Base-by-base conservation (phyloP, 1,140 invertebrate species). In the Limonius californicus region DNA sequence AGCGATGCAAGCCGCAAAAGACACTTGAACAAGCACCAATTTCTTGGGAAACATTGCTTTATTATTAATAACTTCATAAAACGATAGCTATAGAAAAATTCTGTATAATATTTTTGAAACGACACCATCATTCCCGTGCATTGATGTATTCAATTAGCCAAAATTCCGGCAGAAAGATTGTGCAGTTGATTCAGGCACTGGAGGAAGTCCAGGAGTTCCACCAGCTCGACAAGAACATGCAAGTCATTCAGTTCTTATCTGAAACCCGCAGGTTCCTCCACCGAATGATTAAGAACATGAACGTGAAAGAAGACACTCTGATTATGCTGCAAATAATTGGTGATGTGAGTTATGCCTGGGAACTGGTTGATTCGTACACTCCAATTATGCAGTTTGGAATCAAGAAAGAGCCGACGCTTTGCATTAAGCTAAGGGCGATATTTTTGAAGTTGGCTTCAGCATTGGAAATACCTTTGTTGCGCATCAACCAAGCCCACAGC, bases 121-220 rank as follows among this genome's bases (percentile, higher is more conserved):
- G n/a, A n/a, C n/a, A n/a, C n/a, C n/a, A n/a, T n/a, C n/a, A n/a
- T n/a, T n/a, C n/a, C n/a, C n/a, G n/a, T n/a, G n/a, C n/a, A n/a
- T n/a, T n/a, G n/a, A n/a, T n/a, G n/a, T n/a, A n/a, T n/a, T n/a
- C 65, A 59, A 54, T 30, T 18, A 68, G 72, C 7, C 67, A 69
- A 50, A 84, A 85, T 60, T 86, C 91, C 11, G 87, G 89, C 1
- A 84, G 92, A 68, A 94, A 95, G 76, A 90, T 95, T 54, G 89
- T 93, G 16, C 92, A 96, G 74, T 79, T 98, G 0, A 89, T 98
- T 68, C 91, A 96, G 78, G 95, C 95, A 1, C 79, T 99, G 57
- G 91, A 97, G 77, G 92, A 98, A 81, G 94, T 97, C 15, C 89
- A 94, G 80, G 94, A 97, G 77, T 98, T 95, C 81, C 95, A 98